Percentiles rank a stretch among this genome's conserved stretches.
Evolutionary conservation across 2,888 invertebrate species (phyloP).

Genomic region (Dicyrtoma fusca): DNA sequence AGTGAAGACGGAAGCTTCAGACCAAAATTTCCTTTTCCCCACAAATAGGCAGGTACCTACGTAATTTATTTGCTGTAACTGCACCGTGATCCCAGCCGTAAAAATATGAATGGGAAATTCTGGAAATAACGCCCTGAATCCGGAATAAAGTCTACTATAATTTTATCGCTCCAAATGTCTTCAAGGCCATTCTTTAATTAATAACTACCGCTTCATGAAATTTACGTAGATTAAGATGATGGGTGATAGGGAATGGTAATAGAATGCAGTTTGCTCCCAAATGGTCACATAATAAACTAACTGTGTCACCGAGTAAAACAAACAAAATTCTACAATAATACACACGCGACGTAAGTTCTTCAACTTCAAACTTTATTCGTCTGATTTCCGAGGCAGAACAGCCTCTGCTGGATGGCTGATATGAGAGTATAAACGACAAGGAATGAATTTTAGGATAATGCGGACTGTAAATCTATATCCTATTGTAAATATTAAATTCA

Average conservation of each 20-base stretch:
- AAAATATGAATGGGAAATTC: slow-evolving; percentile 14
- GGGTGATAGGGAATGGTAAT: not conserved
- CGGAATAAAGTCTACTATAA: not conserved
- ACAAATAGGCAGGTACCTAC: not conserved
- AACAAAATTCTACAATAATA: too few species aligned
- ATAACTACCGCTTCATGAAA: slow-evolving; percentile 6
- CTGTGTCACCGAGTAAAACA: too few species aligned
- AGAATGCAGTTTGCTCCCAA: too few species aligned
- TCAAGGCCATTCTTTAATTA: slow-evolving; percentile 23
- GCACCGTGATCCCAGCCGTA: not conserved
- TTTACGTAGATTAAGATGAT: slow-evolving; percentile 13
- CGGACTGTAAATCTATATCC: too few species aligned
- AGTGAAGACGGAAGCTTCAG: slow-evolving; percentile 11
- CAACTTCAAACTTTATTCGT: too few species aligned
- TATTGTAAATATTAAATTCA: too few species aligned
- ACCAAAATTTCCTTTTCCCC: slow-evolving; percentile 22
- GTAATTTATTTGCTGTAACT: slow-evolving; percentile 1
- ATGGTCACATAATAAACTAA: too few species aligned
- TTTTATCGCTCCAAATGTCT: not conserved
- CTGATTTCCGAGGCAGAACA: too few species aligned
- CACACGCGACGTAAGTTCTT: too few species aligned
- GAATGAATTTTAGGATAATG: too few species aligned
- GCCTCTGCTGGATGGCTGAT: too few species aligned
- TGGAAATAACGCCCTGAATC: not conserved
- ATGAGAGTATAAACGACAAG: too few species aligned